phyloP scores from a whole-genome alignment of 2,888 invertebrate species.

The Alentia gelatinosa region DNA sequence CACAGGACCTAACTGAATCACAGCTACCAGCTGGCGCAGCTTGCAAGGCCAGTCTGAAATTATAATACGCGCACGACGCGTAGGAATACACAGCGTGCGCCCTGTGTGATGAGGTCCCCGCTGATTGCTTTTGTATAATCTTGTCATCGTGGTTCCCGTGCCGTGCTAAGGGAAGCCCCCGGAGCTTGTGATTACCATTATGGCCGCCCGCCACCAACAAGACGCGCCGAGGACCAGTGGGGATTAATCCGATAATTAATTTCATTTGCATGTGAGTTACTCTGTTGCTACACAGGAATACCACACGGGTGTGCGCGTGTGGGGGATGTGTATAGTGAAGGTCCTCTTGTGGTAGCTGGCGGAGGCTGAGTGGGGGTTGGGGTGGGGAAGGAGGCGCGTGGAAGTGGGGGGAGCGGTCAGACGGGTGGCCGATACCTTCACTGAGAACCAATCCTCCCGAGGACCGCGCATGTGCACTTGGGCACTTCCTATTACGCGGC shows the following conservation, averaged over 20 bases:
- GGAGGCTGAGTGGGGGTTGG: neutral
- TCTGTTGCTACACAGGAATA: neutral
- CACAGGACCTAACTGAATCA: neutral
- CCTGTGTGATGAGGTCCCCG: neutral
- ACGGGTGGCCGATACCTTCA: neutral
- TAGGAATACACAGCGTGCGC: neutral
- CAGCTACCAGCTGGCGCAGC: neutral
- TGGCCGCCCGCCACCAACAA: neutral
- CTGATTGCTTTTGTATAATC: slow-evolving; percentile 20
- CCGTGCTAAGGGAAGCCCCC: neutral
- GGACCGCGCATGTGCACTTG: neutral
- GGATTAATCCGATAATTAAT: slow-evolving; percentile 35
- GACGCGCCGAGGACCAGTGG: neutral
- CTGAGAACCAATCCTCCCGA: slow-evolving; percentile 1
- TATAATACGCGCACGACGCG: neutral
- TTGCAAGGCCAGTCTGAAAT: neutral
- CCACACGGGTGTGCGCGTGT: neutral
- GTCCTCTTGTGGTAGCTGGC: neutral
- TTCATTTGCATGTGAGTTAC: slow-evolving; percentile 9
- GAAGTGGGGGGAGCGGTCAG: neutral
- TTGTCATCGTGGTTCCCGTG: neutral
- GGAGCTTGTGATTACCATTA: slow-evolving; percentile 23
- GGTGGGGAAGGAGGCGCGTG: neutral
- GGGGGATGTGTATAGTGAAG: neutral
- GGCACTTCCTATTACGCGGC: slow-evolving; percentile 1